These are phyloP conservation scores for Melanerpes aurifrons DNA, from an alignment of 2,113 vertebrate species.

Conservation along the genomic window DNA sequence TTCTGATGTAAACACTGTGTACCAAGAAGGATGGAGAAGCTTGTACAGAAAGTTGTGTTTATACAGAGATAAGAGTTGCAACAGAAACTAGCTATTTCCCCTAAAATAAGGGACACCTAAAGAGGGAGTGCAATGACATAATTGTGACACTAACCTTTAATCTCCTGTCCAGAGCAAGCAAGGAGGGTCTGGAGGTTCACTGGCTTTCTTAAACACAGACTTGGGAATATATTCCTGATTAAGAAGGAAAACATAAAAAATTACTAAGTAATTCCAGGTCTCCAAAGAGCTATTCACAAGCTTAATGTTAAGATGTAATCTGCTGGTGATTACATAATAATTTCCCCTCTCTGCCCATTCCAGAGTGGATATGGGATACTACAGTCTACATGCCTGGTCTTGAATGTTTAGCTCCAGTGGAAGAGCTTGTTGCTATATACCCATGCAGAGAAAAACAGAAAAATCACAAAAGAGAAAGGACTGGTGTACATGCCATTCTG, in stretches of 20 bases:
- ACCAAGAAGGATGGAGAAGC: neutral
- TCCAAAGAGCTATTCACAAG: slow-evolving; percentile 13
- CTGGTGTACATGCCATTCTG: neutral
- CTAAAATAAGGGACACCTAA: neutral
- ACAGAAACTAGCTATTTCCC: neutral
- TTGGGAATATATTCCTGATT: slow-evolving; percentile 2
- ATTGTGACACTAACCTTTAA: neutral
- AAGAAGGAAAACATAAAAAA: neutral
- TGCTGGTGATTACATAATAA: neutral
- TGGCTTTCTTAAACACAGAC: neutral
- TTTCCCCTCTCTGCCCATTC: slow-evolving; percentile 40
- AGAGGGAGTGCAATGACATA: neutral
- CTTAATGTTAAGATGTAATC: slow-evolving; percentile 28
- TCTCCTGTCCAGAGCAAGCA: neutral
- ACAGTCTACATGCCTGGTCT: neutral
- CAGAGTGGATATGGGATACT: slow-evolving; percentile 14
- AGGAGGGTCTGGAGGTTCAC: neutral
- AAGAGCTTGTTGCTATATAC: neutral
- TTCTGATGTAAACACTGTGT: neutral
- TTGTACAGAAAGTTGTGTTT: neutral
- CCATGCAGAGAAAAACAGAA: neutral
- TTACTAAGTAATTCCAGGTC: neutral
- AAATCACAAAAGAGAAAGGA: neutral
- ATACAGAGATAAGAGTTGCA: neutral
- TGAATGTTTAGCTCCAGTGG: slow-evolving; percentile 19